Evolutionary conservation across 2,888 invertebrate species (phyloP).

Genomic region (Folsomia candida): DNA sequence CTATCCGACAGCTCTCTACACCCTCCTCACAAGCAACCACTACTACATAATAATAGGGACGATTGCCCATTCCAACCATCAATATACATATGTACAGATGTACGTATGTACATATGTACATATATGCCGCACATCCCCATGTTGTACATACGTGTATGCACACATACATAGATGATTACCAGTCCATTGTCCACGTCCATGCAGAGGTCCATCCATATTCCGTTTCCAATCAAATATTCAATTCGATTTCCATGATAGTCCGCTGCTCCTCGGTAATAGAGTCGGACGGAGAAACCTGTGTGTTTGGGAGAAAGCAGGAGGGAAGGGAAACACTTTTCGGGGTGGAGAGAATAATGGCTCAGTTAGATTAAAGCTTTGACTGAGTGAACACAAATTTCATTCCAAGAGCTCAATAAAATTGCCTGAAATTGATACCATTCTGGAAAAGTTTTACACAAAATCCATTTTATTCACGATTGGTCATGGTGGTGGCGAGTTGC

Average conservation of each 20-base stretch:
- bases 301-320: too few relatives aligned
- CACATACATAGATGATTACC: neutral
- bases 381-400: neutral
- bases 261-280: neutral
- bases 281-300: too few relatives aligned
- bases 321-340: neutral
- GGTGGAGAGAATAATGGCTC: neutral
- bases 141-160: neutral
- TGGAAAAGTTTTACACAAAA: neutral
- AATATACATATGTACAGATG: too few relatives aligned
- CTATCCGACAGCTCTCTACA: too few relatives aligned
- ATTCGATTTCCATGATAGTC: neutral
- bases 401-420: neutral
- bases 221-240: neutral
- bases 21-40: too few relatives aligned
- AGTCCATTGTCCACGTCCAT: neutral
- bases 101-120: too few relatives aligned
- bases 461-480: neutral
- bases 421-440: constrained; percentile 1
- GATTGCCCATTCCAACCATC: neutral
- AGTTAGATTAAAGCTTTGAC: neutral
- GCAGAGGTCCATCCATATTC: neutral
- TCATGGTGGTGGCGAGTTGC: neutral
- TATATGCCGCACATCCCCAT: too few relatives aligned
- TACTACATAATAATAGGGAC: neutral